Base-by-base conservation (phyloP, 1,140 invertebrate species). In the Colletes latitarsis region DNA sequence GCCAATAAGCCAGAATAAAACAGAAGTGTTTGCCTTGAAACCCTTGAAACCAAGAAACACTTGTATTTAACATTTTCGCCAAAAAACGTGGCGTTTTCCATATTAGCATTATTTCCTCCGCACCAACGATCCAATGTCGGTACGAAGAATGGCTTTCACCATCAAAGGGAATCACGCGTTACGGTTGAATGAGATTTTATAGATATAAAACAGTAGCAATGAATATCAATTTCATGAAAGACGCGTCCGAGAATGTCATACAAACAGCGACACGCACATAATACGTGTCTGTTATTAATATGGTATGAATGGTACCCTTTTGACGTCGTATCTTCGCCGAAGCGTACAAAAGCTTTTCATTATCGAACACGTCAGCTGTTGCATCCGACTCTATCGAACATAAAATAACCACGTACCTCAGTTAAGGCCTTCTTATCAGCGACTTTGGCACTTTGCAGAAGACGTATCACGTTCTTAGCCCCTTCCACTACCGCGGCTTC, bases 401-500 rank as follows among this genome's bases (percentile, higher is more conserved):
- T 9, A 21, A 81, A 76, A 82, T 46, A 12, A 82, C 57, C 30
- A 92, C 94, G 92, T 93, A 98, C 97, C 96, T 99, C 98, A 92
- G 98, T 97, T 72, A 99, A 93, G 73, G 98, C 98, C 94, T 98
- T 99, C 91, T 99, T 99, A 93, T 99, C 99, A 76, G 96, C 96
- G 71, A 97, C 96, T 94, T 99, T 99, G 71, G 94, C 94, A 94
- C 96, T 97, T 93, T 98, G 97, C 84, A 99, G 94, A 82, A 98
- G 95, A 91, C 97, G 95, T 91, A 98, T 98, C 81, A 98, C 98
- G 95, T 99, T 99, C 94, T 99, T 99, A 74, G 99, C 98, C 39
- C 99, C 99, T 92, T 99, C 99, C 3, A 98, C 97, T 19, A 99
- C 98, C 63, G 99, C 98, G 66, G 98, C 97, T 93, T 99, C 99